phyloP scores from a whole-genome alignment of 2,888 invertebrate genomes.

The Papilio demoleus region DNA sequence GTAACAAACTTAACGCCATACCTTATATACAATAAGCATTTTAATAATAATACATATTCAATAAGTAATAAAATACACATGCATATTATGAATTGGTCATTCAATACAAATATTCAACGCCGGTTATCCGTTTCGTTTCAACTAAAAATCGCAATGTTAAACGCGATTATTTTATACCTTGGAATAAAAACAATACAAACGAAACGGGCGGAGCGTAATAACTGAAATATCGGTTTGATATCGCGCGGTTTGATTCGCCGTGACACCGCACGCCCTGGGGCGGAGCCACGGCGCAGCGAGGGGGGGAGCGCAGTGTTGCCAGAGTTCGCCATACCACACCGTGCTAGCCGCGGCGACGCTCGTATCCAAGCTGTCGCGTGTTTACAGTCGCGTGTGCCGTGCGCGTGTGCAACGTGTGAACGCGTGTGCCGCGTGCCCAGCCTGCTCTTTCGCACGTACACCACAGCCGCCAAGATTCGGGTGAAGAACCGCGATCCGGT shows the following conservation, averaged over 20 bases:
- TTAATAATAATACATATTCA: neutral
- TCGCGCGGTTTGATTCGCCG: conserved; percentile 79
- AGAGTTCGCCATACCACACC: conserved; percentile 65
- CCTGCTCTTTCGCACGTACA: conserved; percentile 63
- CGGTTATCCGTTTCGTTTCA: conserved; percentile 16
- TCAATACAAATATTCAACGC: conserved; percentile 9
- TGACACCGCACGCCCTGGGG: conserved; percentile 75
- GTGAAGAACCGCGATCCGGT: conserved; percentile 94
- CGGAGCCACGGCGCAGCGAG: conserved; percentile 63
- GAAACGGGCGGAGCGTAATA: conserved; percentile 74
- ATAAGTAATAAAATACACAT: neutral
- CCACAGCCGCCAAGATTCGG: conserved; percentile 89
- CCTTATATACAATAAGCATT: neutral
- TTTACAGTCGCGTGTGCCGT: conserved; percentile 59
- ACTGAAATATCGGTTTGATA: conserved; percentile 81
- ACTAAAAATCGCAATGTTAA: conserved; percentile 21
- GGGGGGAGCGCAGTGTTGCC: conserved; percentile 57
- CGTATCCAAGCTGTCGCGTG: conserved; percentile 52
- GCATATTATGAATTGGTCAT: neutral
- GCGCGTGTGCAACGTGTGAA: conserved; percentile 58
- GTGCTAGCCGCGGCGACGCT: conserved; percentile 65
- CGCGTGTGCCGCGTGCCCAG: conserved; percentile 55
- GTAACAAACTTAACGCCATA: neutral
- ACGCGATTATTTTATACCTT: conserved; percentile 71
- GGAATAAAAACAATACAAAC: conserved; percentile 80